A percentile compares a stretch with the other conserved stretches of the same genome.
Evolutionary conservation across 2,888 invertebrate genomes (phyloP).

Genomic region (Meteorus cinctellus): DNA sequence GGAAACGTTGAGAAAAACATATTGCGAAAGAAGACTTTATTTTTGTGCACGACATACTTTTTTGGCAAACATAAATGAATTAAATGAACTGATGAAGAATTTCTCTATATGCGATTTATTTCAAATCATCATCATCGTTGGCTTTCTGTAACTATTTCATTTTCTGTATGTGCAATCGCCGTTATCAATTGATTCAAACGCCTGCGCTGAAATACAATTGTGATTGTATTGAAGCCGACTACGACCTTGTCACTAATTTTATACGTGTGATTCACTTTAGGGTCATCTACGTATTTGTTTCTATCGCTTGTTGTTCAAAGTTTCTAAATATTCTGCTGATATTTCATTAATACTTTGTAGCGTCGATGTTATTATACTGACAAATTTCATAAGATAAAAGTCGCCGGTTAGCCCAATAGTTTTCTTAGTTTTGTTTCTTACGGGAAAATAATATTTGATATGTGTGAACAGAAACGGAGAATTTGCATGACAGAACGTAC

Average conservation of each 20-base stretch:
- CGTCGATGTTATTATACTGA: background rate
- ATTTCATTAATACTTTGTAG: background rate
- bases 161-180: background rate
- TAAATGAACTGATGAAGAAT: background rate
- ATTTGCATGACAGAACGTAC: background rate
- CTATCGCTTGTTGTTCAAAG: background rate
- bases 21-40: background rate
- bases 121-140: too few species aligned
- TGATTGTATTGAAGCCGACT: constrained; percentile 31
- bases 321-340: background rate
- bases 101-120: background rate
- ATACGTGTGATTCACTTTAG: constrained; percentile 39
- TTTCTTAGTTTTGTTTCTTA: background rate
- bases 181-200: constrained; percentile 37
- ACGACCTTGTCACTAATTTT: constrained; percentile 42
- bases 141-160: background rate
- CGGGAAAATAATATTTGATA: background rate
- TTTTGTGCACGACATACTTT: background rate
- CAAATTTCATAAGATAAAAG: background rate
- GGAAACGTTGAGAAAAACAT: background rate
- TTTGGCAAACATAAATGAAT: background rate
- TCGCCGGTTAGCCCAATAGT: background rate
- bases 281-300: constrained; percentile 30
- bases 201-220: background rate
- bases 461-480: background rate